Base-by-base conservation (phyloP, 2,888 invertebrate species). In the Eledona agricola region DNA sequence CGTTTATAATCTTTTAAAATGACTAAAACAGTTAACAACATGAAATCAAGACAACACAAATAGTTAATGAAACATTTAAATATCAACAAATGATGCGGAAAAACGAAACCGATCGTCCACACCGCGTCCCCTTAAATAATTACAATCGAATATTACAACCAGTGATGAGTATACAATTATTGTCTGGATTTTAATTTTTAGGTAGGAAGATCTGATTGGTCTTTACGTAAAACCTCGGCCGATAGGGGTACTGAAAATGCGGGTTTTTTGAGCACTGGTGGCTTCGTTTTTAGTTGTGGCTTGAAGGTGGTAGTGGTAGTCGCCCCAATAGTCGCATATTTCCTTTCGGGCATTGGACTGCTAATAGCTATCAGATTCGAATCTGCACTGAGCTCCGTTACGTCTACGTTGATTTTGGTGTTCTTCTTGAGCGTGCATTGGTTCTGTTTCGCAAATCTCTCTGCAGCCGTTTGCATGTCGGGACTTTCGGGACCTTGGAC, bases 241-340 rank as follows among this genome's bases (percentile, higher is more conserved):
- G 78, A 71, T 6, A 78, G 70, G 57, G 79, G 76, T 52, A 75
- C 69, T 15, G 82, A 79, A 58, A 83, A 74, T 19, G 79, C 78
- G 23, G 86, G 85, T 72, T 84, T 89, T 63, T 85, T 84, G 77
- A 91, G 83, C 64, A 93, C 85, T 64, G 88, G 85, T 7, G 93
- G 93, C 78, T 92, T 93, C 38, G 87, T 85, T 72, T 90, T 88
- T 52, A 88, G 82, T 69, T 87, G 86, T 4, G 89, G 89, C 73
- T 88, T 89, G 55, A 84, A 82, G 55, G 81, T 80, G 17, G 66
- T 65, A 19, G 70, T 72, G 9, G 66, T 62, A 3, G 64, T 66
- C 43, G 63, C 65, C 28, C 69, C 66, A 34, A 72, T 60, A 2
- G 71, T 67, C 31, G 71, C 65, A 59, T 72, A 69, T 52, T 74